A percentile compares a stretch with the other conserved stretches of the same genome.
Conservation (phyloP, 2,888 invertebrate species). For the Callinectes sapidus region DNA sequence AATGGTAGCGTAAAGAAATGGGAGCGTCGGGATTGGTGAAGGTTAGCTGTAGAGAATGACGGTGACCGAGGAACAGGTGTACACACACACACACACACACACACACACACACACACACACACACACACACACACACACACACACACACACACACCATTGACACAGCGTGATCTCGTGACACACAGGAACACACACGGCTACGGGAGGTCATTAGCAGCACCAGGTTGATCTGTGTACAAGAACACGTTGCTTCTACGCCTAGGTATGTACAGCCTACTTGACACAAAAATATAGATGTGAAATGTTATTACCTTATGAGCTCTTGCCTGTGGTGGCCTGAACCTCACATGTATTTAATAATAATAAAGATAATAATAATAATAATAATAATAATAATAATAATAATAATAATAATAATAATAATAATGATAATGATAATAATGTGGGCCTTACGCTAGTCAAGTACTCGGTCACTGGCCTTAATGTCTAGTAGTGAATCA, state of each 20-base stretch:
- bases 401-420: not conserved
- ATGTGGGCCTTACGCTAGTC: not conserved
- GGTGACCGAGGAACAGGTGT: not conserved
- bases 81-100: constrained; percentile 38
- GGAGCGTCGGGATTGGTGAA: not conserved
- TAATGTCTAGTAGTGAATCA: not conserved
- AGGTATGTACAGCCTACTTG: constrained; percentile 13
- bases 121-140: constrained; percentile 1
- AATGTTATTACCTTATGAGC: constrained; percentile 6
- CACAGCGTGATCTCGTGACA: not conserved
- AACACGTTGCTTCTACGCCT: not conserved
- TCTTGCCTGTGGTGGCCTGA: not conserved
- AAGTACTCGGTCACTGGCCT: constrained; percentile 21
- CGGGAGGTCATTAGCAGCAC: not conserved
- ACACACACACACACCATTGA: constrained; percentile 10
- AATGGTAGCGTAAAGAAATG: not conserved
- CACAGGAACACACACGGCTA: constrained; percentile 15
- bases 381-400: constrained; percentile 9
- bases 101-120: constrained; percentile 39
- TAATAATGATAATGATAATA: constrained; percentile 10
- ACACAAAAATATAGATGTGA: constrained; percentile 32
- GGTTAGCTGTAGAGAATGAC: not conserved
- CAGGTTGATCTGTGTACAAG: constrained; percentile 26
- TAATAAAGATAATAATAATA: not conserved
- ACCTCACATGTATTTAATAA: not conserved